A percentile compares a stretch with the other conserved stretches of the same genome.
phyloP scores from a whole-genome alignment of 2,113 vertebrate genomes.

The Apus apus region DNA sequence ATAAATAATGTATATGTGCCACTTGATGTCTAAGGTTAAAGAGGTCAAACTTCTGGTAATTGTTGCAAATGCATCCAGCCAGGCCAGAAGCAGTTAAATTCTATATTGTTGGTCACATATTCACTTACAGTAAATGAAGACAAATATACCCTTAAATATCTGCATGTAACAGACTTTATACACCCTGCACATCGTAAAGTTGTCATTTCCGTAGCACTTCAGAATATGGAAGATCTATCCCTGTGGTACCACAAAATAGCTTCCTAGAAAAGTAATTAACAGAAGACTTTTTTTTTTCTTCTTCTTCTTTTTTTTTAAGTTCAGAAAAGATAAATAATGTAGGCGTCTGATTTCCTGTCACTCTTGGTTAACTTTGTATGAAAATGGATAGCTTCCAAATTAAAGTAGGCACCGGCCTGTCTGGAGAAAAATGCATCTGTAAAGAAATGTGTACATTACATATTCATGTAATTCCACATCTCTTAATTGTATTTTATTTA shows the following conservation, averaged over 20 bases:
- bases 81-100: conserved; percentile 33
- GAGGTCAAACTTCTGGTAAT: conserved; percentile 40
- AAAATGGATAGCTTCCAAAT: conserved; percentile 80
- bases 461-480: conserved; percentile 52
- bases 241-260: conserved; percentile 65
- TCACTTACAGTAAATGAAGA: conserved; percentile 47
- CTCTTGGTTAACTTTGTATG: conserved; percentile 79
- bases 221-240: conserved; percentile 53
- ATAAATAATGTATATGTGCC: conserved; percentile 34
- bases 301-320: conserved; percentile 23
- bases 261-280: conserved; percentile 79
- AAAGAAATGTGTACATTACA: conserved; percentile 62
- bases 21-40: conserved; percentile 23
- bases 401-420: conserved; percentile 76
- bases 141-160: conserved; percentile 35
- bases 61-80: conserved; percentile 3
- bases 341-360: conserved; percentile 74
- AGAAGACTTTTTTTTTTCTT: conserved; percentile 18
- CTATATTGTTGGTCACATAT: conserved; percentile 23
- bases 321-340: conserved; percentile 70
- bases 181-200: conserved; percentile 12
- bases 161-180: conserved; percentile 27
- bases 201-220: conserved; percentile 22
- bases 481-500: conserved; percentile 69
- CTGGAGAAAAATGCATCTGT: conserved; percentile 64